phyloP scores from a whole-genome alignment of 2,888 invertebrate genomes.

The Archips crataeganus region DNA sequence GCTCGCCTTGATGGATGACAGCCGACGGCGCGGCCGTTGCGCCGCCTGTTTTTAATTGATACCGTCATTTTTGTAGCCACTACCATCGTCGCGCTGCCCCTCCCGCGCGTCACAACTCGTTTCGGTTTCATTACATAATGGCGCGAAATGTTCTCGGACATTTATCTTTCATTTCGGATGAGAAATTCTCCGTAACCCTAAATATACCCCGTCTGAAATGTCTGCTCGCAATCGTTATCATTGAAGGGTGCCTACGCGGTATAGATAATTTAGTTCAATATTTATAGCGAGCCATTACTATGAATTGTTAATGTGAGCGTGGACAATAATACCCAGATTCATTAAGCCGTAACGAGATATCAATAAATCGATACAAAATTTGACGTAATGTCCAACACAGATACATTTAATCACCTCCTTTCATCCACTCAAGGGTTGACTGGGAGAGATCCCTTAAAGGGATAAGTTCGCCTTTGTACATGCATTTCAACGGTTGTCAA shows the following conservation, averaged over 20 bases:
- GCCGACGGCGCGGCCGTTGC: constrained; percentile 57
- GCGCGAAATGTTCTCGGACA: constrained; percentile 54
- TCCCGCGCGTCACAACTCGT: constrained; percentile 51
- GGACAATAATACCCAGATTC: constrained; percentile 22
- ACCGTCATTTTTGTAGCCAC: constrained; percentile 73
- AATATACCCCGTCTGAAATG: constrained; percentile 48
- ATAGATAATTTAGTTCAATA: constrained; percentile 58
- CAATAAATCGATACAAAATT: constrained; percentile 36
- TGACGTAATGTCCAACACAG: constrained; percentile 13
- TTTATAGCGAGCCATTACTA: constrained; percentile 43
- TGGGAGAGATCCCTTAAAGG: too few species aligned
- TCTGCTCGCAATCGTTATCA: constrained; percentile 58
- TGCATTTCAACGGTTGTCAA: too few species aligned
- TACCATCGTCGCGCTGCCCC: constrained; percentile 38
- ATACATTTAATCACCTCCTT: too few species aligned
- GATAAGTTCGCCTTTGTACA: too few species aligned
- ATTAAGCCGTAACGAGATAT: constrained; percentile 33
- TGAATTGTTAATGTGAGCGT: constrained; percentile 49
- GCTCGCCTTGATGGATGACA: constrained; percentile 73
- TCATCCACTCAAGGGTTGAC: too few species aligned
- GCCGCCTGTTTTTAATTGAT: constrained; percentile 79
- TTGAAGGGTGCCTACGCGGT: constrained; percentile 47
- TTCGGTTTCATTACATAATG: constrained; percentile 57
- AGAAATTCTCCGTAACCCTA: neutral
- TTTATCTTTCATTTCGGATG: constrained; percentile 52